Evolutionary conservation across 1,140 invertebrate species (phyloP), one percentile per base, ranked within the genome.

Genomic region (Rhynchophorus ferrugineus): DNA sequence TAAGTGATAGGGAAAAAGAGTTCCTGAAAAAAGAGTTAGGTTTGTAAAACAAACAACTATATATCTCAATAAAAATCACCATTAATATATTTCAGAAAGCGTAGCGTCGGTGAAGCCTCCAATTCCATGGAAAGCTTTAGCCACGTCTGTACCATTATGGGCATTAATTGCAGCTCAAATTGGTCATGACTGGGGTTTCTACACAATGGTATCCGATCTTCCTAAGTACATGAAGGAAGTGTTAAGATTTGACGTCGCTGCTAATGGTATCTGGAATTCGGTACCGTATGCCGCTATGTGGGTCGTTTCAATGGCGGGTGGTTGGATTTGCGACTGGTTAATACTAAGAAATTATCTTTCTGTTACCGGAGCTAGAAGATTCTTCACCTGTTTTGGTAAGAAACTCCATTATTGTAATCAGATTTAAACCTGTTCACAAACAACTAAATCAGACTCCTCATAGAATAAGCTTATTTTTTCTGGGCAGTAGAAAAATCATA

Each of bases 181-280:
- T 60, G 88, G 89, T 20, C 89, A 95, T 70, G 91, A 94, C 71
- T 96, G 91, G 91, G 89, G 89, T 19, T 90, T 93, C 68, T 95
- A 94, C 66, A 95, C 90, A 2, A 87, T 95, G 78, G 81, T 95
- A 0, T 92, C 89, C 2, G 87, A 92, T 69, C 72, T 97, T 16
- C 93, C 93, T 1, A 90, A 89, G 77, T 97, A 94, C 71, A 87
- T 97, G 82, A 84, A 84, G 54, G 83, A 87, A 67, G 86, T 94
- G 1, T 71, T 96, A 7, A 82, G 88, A 66, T 92, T 90, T 69
- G 80, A 88, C 54, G 87, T 94, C 34, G 80, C 78, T 54, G 69
- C 76, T 58, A 84, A 85, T 56, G 83, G 83, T 1, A 64, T 80
- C 1, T 74, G 83, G 18, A 83, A 82, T 1, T 77, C 83, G 0